These are phyloP conservation scores for Stercorarius parasiticus DNA, from an alignment of 2,113 vertebrate species.

Conservation along the genomic window DNA sequence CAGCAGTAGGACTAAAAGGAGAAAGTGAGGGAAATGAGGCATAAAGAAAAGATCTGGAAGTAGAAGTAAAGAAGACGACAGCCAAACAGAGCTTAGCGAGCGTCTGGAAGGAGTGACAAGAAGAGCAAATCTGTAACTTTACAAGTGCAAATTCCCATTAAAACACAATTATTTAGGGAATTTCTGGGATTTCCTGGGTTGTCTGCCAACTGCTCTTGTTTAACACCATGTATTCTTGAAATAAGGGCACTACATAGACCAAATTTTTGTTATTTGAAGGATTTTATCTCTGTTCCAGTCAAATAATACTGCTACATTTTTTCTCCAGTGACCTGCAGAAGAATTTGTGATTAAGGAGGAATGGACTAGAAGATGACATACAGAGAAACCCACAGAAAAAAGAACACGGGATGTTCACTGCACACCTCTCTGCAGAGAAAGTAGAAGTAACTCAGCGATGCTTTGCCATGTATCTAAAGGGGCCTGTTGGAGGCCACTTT, in stretches of 20 bases:
- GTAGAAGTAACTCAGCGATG: conserved; percentile 27
- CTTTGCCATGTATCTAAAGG: conserved; percentile 32
- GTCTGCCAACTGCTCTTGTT: not conserved
- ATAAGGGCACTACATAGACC: not conserved
- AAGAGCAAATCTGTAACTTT: not conserved
- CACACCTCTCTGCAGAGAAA: not conserved
- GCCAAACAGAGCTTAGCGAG: not conserved
- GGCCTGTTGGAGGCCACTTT: not conserved
- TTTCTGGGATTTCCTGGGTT: not conserved
- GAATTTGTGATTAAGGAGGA: conserved; percentile 55
- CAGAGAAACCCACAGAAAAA: not conserved
- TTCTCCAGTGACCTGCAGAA: conserved; percentile 60
- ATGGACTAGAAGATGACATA: not conserved
- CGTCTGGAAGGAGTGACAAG: not conserved
- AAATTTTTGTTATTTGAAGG: not conserved
- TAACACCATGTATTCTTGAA: not conserved
- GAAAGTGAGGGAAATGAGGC: not conserved
- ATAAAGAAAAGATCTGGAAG: not conserved
- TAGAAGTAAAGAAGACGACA: not conserved
- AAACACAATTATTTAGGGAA: not conserved
- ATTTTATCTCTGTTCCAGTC: not conserved
- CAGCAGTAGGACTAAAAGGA: not conserved
- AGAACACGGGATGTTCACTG: not conserved
- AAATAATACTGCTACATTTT: not conserved
- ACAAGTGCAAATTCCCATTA: not conserved